phyloP scores from a whole-genome alignment of 2,888 invertebrate genomes.

The Odontomyia ornata region DNA sequence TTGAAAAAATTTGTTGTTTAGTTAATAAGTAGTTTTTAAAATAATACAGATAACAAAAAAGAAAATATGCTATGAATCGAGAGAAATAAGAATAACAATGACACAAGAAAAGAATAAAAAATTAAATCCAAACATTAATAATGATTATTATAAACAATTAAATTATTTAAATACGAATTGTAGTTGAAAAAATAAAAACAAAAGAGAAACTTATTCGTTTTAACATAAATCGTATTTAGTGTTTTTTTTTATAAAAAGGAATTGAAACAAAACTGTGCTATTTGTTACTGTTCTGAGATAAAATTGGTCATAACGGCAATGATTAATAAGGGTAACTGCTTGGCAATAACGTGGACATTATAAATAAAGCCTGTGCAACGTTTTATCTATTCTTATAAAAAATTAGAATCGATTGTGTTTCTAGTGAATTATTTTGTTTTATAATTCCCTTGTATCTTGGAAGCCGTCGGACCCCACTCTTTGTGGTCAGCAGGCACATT shows the following conservation, averaged over 20 bases:
- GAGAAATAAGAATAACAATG: background rate
- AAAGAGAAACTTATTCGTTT: slow-evolving; percentile 24
- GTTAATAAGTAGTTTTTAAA: slow-evolving; percentile 46
- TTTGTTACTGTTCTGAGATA: too few species aligned
- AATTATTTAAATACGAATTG: slow-evolving; percentile 35
- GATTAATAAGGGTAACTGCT: too few species aligned
- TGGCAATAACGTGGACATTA: too few species aligned
- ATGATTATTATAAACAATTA: slow-evolving; percentile 30
- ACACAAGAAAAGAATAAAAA: background rate
- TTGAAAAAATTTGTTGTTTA: slow-evolving; percentile 44
- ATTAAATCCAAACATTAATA: slow-evolving; percentile 19
- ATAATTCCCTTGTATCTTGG: too few species aligned
- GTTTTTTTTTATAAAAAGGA: background rate
- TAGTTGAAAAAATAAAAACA: slow-evolving; percentile 28
- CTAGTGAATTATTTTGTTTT: too few species aligned
- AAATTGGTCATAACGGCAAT: too few species aligned
- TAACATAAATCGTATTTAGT: slow-evolving; percentile 6
- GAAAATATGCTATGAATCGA: slow-evolving; percentile 3
- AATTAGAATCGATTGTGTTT: too few species aligned
- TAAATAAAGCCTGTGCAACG: too few species aligned
- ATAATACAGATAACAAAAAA: slow-evolving; percentile 2
- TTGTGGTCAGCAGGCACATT: too few species aligned
- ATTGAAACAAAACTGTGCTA: background rate
- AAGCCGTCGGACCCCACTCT: too few species aligned
- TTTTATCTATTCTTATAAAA: too few species aligned